Percentiles rank a stretch among this genome's conserved stretches.
Conservation (phyloP, 2,888 invertebrate species). For the Agrotis puta region DNA sequence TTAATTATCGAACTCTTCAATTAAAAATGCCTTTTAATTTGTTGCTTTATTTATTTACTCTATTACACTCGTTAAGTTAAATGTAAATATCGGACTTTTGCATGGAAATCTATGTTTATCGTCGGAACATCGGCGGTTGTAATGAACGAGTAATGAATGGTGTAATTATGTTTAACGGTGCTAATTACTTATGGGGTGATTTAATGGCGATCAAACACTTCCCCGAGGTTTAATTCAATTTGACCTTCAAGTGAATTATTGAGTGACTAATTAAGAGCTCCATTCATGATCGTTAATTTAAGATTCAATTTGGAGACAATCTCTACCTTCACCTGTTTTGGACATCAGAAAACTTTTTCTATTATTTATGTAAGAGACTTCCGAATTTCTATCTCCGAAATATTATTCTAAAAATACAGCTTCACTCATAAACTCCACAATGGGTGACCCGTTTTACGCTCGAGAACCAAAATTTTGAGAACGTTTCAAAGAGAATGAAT, state of each 20-base stretch:
- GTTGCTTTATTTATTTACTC: constrained; percentile 84
- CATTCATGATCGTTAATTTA: constrained; percentile 11
- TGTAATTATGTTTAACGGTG: constrained; percentile 70
- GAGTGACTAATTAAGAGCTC: constrained; percentile 20
- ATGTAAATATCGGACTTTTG: constrained; percentile 75
- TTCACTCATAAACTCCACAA: constrained; percentile 33
- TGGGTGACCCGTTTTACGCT: constrained; percentile 38
- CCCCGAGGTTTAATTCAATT: constrained; percentile 60
- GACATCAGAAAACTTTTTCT: background rate
- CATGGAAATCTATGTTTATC: constrained; percentile 71
- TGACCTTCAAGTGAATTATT: constrained; percentile 47
- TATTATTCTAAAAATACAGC: constrained; percentile 27
- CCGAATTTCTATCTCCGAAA: constrained; percentile 5
- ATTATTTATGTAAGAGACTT: background rate
- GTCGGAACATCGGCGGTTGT: constrained; percentile 60
- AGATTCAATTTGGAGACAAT: constrained; percentile 6
- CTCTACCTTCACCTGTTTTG: background rate
- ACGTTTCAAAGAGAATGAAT: constrained; percentile 57
- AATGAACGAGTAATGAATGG: constrained; percentile 73
- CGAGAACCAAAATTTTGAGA: constrained; percentile 35
- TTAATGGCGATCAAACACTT: constrained; percentile 62
- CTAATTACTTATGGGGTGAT: constrained; percentile 67
- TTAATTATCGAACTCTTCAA: constrained; percentile 89
- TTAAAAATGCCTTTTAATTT: constrained; percentile 87
- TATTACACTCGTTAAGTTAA: constrained; percentile 73